These are phyloP conservation scores for Propithecus deckenii DNA, from an alignment of 2,797 vertebrate species.

Conservation along the genomic window DNA sequence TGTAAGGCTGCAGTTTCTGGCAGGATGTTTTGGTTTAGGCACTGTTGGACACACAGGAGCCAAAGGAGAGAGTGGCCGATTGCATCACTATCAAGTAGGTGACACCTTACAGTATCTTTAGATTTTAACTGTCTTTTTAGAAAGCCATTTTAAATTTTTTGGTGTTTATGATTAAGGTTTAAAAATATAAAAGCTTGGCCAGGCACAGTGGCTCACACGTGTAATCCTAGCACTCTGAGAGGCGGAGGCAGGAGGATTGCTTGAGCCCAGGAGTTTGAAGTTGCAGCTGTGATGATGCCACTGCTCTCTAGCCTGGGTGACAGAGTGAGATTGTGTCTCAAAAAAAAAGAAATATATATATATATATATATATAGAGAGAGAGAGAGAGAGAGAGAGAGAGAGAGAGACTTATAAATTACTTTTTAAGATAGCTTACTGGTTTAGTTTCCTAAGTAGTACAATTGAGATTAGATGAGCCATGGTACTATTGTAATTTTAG, in stretches of 20 bases:
- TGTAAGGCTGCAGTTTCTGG: slow-evolving; percentile 96
- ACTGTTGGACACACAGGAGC: slow-evolving; percentile 90
- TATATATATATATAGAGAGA: no score
- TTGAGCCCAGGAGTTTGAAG: not conserved
- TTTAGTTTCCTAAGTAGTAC: slow-evolving; percentile 19
- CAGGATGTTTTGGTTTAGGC: slow-evolving; percentile 96
- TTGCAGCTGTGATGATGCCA: not conserved
- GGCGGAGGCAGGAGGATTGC: not conserved
- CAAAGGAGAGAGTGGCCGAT: slow-evolving; percentile 95
- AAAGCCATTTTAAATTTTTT: not conserved
- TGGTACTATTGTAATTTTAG: not conserved
- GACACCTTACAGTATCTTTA: not conserved
- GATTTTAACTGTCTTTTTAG: not conserved
- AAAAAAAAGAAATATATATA: not conserved
- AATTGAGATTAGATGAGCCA: not conserved
- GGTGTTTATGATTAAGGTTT: slow-evolving; percentile 40
- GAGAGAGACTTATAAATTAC: not conserved
- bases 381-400: no score
- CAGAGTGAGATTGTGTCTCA: not conserved
- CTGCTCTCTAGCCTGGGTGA: not conserved
- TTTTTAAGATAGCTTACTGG: not conserved
- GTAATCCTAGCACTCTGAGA: not conserved
- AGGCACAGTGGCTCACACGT: not conserved
- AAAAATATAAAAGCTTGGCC: slow-evolving; percentile 30
- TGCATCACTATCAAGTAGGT: slow-evolving; percentile 97